A percentile compares a stretch with the other conserved stretches of the same genome.
Conservation (phyloP, 2,888 invertebrate species). For the Barypeithes pellucidus region DNA sequence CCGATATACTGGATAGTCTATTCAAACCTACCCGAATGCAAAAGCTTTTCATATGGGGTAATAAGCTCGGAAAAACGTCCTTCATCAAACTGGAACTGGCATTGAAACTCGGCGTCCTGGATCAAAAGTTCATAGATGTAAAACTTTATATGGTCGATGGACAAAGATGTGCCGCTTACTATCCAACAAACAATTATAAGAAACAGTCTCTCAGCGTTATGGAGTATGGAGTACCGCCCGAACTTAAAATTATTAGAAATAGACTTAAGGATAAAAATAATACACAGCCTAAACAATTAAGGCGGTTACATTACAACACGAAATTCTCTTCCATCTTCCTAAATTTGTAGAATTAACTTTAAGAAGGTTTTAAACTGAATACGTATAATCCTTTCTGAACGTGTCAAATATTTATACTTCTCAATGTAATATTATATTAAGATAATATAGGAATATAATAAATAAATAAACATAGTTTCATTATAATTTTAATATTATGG, state of each 20-base stretch:
- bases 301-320: no score
- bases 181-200: slow-evolving; percentile 71
- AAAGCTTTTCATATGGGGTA: slow-evolving; percentile 70
- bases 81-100: slow-evolving; percentile 68
- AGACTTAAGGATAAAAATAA: slow-evolving; percentile 58
- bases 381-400: no score
- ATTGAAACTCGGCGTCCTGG: slow-evolving; percentile 67
- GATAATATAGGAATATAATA: no score
- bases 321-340: no score
- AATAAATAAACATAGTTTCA: no score
- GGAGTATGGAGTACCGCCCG: slow-evolving; percentile 69
- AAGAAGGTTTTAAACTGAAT: no score
- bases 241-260: slow-evolving; percentile 65
- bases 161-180: slow-evolving; percentile 67
- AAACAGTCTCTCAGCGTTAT: slow-evolving; percentile 74
- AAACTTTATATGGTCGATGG: slow-evolving; percentile 69
- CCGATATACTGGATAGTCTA: slow-evolving; percentile 73
- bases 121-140: slow-evolving; percentile 70
- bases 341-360: no score
- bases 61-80: slow-evolving; percentile 63
- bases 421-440: no score
- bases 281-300: no score
- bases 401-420: no score
- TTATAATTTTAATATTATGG: no score
- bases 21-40: slow-evolving; percentile 73